Conservation (phyloP, 53 echinoderm and acorn worm genomes). For the Holothuria scabra region DNA sequence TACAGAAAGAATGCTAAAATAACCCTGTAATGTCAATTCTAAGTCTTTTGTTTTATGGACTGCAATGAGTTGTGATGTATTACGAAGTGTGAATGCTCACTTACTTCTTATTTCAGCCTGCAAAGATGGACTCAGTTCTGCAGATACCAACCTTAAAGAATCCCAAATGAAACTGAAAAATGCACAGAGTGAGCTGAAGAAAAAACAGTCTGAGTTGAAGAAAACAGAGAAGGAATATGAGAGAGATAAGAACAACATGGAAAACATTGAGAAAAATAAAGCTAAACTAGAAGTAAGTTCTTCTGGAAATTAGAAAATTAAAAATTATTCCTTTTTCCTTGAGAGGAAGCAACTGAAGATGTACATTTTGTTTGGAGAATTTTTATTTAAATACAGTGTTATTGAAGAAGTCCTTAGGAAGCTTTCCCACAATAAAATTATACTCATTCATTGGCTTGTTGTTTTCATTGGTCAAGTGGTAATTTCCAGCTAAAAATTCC, state of each 20-base stretch:
- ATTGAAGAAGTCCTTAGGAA: too few relatives aligned
- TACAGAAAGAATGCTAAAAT: too few relatives aligned
- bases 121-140: conserved; percentile 83
- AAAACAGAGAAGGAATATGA: conserved; percentile 94
- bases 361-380: too few relatives aligned
- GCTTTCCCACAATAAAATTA: too few relatives aligned
- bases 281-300: conserved; percentile 79
- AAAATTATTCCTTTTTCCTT: background rate
- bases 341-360: too few relatives aligned
- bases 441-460: too few relatives aligned
- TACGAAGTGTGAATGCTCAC: background rate
- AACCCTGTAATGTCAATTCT: too few relatives aligned
- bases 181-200: conserved; percentile 88
- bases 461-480: too few relatives aligned
- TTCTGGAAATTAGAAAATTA: background rate
- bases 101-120: conserved; percentile 60
- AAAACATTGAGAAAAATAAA: conserved; percentile 80
- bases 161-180: conserved; percentile 93
- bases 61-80: too few relatives aligned
- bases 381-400: too few relatives aligned
- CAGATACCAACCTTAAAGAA: conserved; percentile 89
- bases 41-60: too few relatives aligned
- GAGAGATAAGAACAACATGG: conserved; percentile 82
- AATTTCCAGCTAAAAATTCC: too few relatives aligned
- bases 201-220: conserved; percentile 92